Conservation (phyloP, 2,888 invertebrate genomes). For the Carabus problematicus region DNA sequence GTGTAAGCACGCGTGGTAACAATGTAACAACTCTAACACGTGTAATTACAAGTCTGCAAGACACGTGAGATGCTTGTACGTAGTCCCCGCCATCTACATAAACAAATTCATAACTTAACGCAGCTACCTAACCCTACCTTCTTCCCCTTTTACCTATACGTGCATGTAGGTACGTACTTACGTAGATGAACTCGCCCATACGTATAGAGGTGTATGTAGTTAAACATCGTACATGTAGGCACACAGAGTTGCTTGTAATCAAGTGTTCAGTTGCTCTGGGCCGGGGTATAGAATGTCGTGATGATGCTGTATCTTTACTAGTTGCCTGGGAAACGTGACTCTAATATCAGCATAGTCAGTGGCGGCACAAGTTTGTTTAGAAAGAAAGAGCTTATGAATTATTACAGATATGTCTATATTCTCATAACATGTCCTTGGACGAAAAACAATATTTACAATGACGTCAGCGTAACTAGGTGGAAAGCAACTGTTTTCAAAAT, state of each 20-base stretch:
- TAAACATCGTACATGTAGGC: too few relatives aligned
- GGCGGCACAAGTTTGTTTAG: not conserved
- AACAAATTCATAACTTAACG: too few relatives aligned
- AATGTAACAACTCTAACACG: conserved; percentile 31
- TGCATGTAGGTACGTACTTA: too few relatives aligned
- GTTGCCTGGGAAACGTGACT: not conserved
- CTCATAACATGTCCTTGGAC: not conserved
- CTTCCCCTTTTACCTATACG: too few relatives aligned
- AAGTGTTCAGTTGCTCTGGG: too few relatives aligned
- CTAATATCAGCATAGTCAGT: not conserved
- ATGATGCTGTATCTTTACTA: not conserved
- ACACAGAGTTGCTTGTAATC: too few relatives aligned
- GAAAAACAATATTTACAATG: not conserved
- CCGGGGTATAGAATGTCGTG: too few relatives aligned
- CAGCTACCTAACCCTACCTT: too few relatives aligned
- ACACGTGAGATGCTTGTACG: conserved; percentile 22
- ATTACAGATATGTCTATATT: not conserved
- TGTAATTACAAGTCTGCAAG: conserved; percentile 34
- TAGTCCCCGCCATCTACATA: not conserved
- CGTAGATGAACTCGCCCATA: too few relatives aligned
- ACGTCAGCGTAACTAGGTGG: conserved; percentile 38
- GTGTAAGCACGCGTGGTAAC: conserved; percentile 22
- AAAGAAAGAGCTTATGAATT: not conserved
- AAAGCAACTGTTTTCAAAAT: conserved; percentile 40
- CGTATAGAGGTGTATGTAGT: too few relatives aligned